A percentile compares a stretch with the other conserved stretches of the same genome.
Conservation (phyloP, 2,888 invertebrate genomes). For the Drosophila mayaguana region DNA sequence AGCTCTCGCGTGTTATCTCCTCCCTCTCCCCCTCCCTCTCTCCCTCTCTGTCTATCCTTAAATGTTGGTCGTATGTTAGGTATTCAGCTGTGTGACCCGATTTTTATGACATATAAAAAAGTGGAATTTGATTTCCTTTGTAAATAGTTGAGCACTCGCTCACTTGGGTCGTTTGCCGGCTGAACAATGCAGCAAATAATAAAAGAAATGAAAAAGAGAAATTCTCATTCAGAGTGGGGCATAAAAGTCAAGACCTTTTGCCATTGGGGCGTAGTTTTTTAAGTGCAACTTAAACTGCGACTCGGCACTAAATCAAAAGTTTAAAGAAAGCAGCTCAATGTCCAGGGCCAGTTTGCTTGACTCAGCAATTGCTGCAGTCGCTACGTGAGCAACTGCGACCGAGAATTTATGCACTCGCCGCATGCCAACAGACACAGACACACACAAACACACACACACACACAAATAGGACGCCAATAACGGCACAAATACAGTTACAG, state of each 20-base stretch:
- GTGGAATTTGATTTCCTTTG: constrained; percentile 51
- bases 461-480: constrained; percentile 3
- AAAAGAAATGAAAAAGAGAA: constrained; percentile 51
- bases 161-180: constrained; percentile 10
- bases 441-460: constrained; percentile 7
- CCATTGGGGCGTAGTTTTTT: constrained; percentile 31
- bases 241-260: constrained; percentile 32
- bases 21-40: not conserved
- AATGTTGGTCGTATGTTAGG: constrained; percentile 1
- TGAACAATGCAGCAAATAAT: constrained; percentile 68
- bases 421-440: constrained; percentile 54
- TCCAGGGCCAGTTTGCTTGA: constrained; percentile 32
- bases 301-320: constrained; percentile 72
- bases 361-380: constrained; percentile 45
- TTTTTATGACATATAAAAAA: constrained; percentile 53
- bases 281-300: constrained; percentile 56
- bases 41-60: not conserved
- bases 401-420: constrained; percentile 75
- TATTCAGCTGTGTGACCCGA: constrained; percentile 26
- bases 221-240: constrained; percentile 20
- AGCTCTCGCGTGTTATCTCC: not conserved
- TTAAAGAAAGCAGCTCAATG: constrained; percentile 65
- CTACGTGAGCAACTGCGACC: constrained; percentile 58
- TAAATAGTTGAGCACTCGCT: constrained; percentile 51
- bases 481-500: constrained; percentile 12